A percentile compares a stretch with the other conserved stretches of the same genome.
These are phyloP conservation scores for Andrena dorsata DNA, from an alignment of 2,888 invertebrate genomes.

Conservation along the genomic window DNA sequence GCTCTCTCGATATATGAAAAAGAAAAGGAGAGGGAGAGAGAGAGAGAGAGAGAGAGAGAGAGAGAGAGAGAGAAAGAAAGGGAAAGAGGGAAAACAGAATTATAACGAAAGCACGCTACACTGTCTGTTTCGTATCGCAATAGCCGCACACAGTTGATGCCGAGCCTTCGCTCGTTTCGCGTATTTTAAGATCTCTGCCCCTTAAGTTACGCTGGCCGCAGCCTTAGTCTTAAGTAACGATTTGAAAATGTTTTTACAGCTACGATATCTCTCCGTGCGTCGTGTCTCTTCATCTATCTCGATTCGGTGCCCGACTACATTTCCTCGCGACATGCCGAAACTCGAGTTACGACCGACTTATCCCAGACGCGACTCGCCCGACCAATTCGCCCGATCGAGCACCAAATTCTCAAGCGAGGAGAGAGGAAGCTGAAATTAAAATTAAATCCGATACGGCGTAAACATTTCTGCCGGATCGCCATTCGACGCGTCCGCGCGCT, in stretches of 20 bases:
- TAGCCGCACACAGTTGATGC: constrained; percentile 23
- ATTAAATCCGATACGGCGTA: background rate
- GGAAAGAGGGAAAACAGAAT: constrained; percentile 23
- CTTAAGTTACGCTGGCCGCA: constrained; percentile 68
- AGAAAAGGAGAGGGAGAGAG: background rate
- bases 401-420: constrained; percentile 1
- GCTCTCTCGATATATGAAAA: constrained; percentile 52
- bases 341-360: too few relatives aligned
- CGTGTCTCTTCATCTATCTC: background rate
- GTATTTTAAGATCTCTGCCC: constrained; percentile 47
- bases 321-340: too few relatives aligned
- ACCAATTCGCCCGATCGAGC: background rate
- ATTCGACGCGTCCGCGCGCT: background rate
- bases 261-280: background rate
- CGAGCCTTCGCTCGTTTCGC: constrained; percentile 25
- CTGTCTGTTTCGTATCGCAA: background rate
- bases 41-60: background rate
- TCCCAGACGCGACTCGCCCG: background rate
- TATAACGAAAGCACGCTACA: constrained; percentile 18
- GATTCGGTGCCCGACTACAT: constrained; percentile 8
- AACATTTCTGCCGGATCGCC: background rate
- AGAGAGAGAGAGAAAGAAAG: background rate
- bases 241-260: constrained; percentile 18
- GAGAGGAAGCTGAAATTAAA: background rate
- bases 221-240: constrained; percentile 59